Percentiles rank a stretch among this genome's conserved stretches.
These are phyloP conservation scores for Acanthochromis polyacanthus DNA, from an alignment of 2,113 vertebrate species.

Conservation along the genomic window DNA sequence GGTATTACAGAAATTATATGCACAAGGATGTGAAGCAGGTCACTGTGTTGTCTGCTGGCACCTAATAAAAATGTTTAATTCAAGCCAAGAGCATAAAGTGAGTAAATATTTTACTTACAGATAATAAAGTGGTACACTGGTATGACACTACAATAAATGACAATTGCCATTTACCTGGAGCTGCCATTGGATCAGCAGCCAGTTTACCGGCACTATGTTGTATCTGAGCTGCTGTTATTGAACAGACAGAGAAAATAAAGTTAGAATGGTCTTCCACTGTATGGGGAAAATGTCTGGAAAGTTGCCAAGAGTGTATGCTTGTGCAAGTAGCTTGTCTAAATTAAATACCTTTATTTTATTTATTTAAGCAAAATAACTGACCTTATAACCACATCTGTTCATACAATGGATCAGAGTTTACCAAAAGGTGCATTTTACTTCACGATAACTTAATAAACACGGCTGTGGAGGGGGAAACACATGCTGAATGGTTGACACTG, in stretches of 20 bases:
- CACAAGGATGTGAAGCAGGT: neutral
- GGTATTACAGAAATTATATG: conserved; percentile 13
- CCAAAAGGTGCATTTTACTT: neutral
- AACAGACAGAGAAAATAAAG: conserved; percentile 32
- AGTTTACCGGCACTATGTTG: conserved; percentile 18
- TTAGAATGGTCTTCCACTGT: conserved; percentile 27
- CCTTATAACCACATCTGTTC: neutral
- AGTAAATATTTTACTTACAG: conserved; percentile 26
- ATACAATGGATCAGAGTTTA: neutral
- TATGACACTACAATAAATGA: conserved; percentile 27
- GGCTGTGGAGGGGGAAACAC: neutral
- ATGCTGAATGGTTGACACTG: neutral
- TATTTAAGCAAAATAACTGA: conserved; percentile 15
- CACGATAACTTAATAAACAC: neutral
- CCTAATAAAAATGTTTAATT: conserved; percentile 42
- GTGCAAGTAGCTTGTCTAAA: neutral
- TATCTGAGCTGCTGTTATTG: conserved; percentile 36
- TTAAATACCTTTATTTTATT: conserved; percentile 3
- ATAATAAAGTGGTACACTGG: neutral
- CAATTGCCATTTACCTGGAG: conserved; percentile 8
- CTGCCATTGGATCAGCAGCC: conserved; percentile 20
- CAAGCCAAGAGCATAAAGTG: conserved; percentile 7
- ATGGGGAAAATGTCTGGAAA: neutral
- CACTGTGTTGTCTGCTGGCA: neutral
- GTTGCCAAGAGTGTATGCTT: neutral